Evolutionary conservation across 2,113 vertebrate genomes (phyloP), one percentile per base, ranked within the genome.

Genomic region (Lynx canadensis): DNA sequence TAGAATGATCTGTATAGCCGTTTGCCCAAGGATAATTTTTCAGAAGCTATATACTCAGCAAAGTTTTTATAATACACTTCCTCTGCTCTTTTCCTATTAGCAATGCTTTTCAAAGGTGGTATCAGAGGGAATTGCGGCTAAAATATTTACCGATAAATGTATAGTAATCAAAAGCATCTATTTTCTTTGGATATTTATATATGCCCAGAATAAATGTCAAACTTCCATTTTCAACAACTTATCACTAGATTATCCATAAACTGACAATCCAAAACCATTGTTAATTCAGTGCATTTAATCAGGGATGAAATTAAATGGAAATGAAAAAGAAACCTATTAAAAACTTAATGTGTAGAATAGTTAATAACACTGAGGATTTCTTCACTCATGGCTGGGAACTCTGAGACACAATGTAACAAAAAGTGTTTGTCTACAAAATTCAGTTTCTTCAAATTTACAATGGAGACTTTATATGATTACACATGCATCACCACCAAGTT

Each of bases 361-460:
- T 66, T 93, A 93, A 78, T 69, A 82, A 76, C 23, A 86, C 29
- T 10, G 4, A 96, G 18, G 33, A 27, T 76, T 89, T 82, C 41
- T 81, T 90, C 27, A 57, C 27, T 91, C 45, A 9, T 78, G 19
- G n/a, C 36, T 91, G 81, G 92, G 36, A 97, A 94, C 18, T 95
- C 12, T 63, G 19, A 65, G 29, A 96, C 33, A 79, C 33, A 96
- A 81, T 78, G 79, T 84, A 87, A 76, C 81, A 76, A n/a, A 80
- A 97, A 92, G 0, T 65, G 50, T 93, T 68, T 94, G 16, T 60
- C 79, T 76, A 93, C 79, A 92, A 94, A 96, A 91, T 3, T 36
- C 1, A 76, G 48, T 86, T 94, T 90, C 74, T 94, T 96, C 81
- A 96, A 36, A 85, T 82, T 93, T 91, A 93, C 13, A 55, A 94